Evolutionary conservation across 2,888 invertebrate genomes (phyloP).

Genomic region (Hypolimnas misippus): DNA sequence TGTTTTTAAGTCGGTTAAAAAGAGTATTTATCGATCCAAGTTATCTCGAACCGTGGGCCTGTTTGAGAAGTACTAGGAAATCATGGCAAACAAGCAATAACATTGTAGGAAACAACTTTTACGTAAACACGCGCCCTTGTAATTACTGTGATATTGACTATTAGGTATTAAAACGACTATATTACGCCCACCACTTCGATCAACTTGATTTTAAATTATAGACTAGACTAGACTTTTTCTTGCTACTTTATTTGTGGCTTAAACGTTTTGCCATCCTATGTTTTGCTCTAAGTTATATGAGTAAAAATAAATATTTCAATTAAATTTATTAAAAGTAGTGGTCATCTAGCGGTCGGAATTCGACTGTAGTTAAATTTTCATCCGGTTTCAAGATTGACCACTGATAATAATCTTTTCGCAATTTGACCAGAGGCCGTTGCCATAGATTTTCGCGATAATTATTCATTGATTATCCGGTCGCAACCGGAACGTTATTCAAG

Average conservation of each 20-base stretch:
- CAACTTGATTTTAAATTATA: slow-evolving; percentile 1
- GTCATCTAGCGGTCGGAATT: too few species aligned
- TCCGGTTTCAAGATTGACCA: too few species aligned
- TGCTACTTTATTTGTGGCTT: not conserved
- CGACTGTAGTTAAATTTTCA: too few species aligned
- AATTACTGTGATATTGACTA: slow-evolving; percentile 3
- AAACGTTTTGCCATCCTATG: not conserved
- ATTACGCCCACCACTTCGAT: slow-evolving; percentile 6
- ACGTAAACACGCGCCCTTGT: slow-evolving; percentile 36
- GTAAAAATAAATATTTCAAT: too few species aligned
- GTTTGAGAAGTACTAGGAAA: slow-evolving; percentile 11
- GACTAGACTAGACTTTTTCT: not conserved
- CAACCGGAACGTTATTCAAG: too few species aligned
- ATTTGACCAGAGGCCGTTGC: too few species aligned
- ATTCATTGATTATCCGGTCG: too few species aligned
- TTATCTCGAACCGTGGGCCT: not conserved
- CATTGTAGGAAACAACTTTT: slow-evolving; percentile 39
- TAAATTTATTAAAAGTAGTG: too few species aligned
- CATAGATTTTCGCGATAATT: too few species aligned
- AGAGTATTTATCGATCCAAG: too few species aligned
- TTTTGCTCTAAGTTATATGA: not conserved
- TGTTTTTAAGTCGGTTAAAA: too few species aligned
- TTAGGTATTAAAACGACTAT: slow-evolving; percentile 7
- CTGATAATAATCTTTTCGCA: too few species aligned
- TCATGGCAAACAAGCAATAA: slow-evolving; percentile 28